Conservation (phyloP, 2,888 invertebrate genomes). For the Drosophila rubida region DNA sequence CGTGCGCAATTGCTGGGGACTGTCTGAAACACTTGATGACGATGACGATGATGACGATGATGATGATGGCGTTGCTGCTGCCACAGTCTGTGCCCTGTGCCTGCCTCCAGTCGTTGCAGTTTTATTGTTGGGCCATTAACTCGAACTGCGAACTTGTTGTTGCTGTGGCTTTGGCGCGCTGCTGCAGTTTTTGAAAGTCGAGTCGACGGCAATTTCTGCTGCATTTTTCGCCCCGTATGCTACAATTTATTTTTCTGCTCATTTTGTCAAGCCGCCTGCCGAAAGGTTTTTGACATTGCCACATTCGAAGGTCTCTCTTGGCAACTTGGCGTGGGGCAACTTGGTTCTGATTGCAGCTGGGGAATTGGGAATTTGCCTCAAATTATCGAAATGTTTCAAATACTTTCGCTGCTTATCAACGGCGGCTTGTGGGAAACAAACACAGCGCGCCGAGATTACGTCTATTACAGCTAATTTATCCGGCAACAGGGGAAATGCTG, state of each 20-base stretch:
- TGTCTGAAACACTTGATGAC: constrained; percentile 48
- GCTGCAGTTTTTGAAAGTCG: constrained; percentile 62
- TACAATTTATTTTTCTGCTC: constrained; percentile 58
- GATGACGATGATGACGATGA: constrained; percentile 34
- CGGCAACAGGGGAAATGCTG: constrained; percentile 1
- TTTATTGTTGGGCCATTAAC: constrained; percentile 70
- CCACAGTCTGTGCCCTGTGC: constrained; percentile 32
- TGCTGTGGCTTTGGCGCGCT: constrained; percentile 50
- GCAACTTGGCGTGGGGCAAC: constrained; percentile 47
- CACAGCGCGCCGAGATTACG: not conserved
- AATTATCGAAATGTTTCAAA: constrained; percentile 14
- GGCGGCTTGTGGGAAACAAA: constrained; percentile 1
- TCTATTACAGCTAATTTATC: not conserved
- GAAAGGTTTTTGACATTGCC: constrained; percentile 68
- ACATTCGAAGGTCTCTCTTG: constrained; percentile 61
- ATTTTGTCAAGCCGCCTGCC: constrained; percentile 58
- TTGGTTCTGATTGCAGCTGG: constrained; percentile 13
- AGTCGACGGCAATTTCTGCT: constrained; percentile 47
- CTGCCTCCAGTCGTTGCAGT: constrained; percentile 49
- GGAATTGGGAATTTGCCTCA: constrained; percentile 17
- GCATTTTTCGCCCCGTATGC: constrained; percentile 61
- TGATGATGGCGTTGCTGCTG: constrained; percentile 8
- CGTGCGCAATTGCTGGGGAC: constrained; percentile 58
- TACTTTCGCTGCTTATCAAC: not conserved
- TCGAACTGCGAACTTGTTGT: constrained; percentile 50